phyloP scores from a whole-genome alignment of 2,888 invertebrate genomes.

The Cremastobaeus sp. region DNA sequence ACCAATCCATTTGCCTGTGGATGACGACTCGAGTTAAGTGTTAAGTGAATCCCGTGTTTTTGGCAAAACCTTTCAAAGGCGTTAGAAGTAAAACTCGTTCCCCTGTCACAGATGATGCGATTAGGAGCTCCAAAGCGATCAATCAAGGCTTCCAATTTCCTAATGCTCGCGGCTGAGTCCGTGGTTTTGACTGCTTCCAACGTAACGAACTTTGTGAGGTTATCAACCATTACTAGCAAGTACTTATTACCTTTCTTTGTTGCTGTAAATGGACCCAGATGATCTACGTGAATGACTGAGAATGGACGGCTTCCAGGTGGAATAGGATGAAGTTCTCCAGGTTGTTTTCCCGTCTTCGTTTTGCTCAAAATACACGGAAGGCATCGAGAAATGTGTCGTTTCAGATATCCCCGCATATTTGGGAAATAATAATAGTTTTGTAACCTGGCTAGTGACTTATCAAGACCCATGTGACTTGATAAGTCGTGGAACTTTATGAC shows the following conservation, averaged over 20 bases:
- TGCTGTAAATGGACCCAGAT: neutral
- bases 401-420: neutral
- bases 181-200: neutral
- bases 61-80: neutral
- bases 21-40: constrained; percentile 12
- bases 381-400: neutral
- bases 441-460: neutral
- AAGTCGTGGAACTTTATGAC: neutral
- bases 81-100: neutral
- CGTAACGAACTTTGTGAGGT: neutral
- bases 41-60: constrained; percentile 1
- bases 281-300: neutral
- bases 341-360: neutral
- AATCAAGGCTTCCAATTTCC: neutral
- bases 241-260: constrained; percentile 1
- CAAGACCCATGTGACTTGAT: neutral
- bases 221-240: neutral
- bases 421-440: neutral
- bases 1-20: constrained; percentile 10
- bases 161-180: neutral
- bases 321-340: neutral
- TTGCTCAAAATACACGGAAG: neutral
- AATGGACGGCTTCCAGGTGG: neutral
- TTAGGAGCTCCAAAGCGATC: neutral
- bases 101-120: neutral